Percentiles rank a stretch among this genome's conserved stretches.
Conservation (phyloP, 2,797 vertebrate species). For the Selene dorsalis region DNA sequence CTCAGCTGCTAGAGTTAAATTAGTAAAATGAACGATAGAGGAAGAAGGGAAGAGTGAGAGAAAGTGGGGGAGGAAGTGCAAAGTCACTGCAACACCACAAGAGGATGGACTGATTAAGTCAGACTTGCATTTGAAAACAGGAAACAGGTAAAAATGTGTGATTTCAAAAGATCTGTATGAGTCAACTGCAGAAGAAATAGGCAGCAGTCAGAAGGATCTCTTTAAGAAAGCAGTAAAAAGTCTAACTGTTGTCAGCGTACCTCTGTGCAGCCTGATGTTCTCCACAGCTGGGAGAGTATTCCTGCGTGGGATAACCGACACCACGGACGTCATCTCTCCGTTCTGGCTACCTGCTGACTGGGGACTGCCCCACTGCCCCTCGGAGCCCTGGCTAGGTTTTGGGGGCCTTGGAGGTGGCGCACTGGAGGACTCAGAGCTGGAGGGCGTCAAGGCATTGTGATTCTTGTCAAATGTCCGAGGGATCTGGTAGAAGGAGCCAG, state of each 20-base stretch:
- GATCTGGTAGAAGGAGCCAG: slow-evolving; percentile 94
- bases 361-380: slow-evolving; percentile 91
- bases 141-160: slow-evolving; percentile 45
- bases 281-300: slow-evolving; percentile 96
- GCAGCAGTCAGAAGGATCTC: background rate
- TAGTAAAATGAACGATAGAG: slow-evolving; percentile 57
- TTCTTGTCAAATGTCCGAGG: slow-evolving; percentile 97
- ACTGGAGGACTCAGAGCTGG: slow-evolving; percentile 82
- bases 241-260: slow-evolving; percentile 72
- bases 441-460: slow-evolving; percentile 91
- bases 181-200: background rate
- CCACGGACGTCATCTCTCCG: slow-evolving; percentile 79
- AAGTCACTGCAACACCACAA: slow-evolving; percentile 25
- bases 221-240: slow-evolving; percentile 9
- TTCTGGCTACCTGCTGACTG: slow-evolving; percentile 86
- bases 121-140: slow-evolving; percentile 52
- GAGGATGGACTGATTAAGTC: slow-evolving; percentile 31
- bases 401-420: slow-evolving; percentile 92
- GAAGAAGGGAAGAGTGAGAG: slow-evolving; percentile 32
- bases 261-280: slow-evolving; percentile 95
- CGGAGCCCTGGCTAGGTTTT: slow-evolving; percentile 90
- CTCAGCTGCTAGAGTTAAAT: slow-evolving; percentile 70
- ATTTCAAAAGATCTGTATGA: slow-evolving; percentile 33
- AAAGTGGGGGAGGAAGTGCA: slow-evolving; percentile 27
- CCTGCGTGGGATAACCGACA: slow-evolving; percentile 93